phyloP scores from a whole-genome alignment of 53 echinoderm and acorn worm genomes.

The Temnopleurus reevesii region DNA sequence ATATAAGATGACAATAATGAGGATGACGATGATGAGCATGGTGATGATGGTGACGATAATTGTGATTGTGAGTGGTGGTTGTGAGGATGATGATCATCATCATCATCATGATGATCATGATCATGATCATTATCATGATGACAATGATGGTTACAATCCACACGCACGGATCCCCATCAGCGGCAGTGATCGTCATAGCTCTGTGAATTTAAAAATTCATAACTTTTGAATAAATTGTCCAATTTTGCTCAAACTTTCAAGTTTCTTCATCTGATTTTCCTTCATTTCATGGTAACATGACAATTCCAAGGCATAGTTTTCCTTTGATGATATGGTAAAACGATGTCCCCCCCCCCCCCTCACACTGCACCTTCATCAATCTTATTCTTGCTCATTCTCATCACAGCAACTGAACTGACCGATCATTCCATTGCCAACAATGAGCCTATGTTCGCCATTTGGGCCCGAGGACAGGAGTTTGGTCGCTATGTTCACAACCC shows the following conservation, averaged over 20 bases:
- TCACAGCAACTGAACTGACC: conserved; percentile 65
- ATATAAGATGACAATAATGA: background rate
- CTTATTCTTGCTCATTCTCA: background rate
- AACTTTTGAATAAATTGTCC: too few species aligned
- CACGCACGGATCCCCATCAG: too few species aligned
- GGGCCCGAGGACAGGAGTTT: conserved; percentile 88
- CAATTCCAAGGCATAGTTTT: background rate
- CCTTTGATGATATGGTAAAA: too few species aligned
- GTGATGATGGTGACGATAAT: background rate
- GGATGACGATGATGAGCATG: background rate
- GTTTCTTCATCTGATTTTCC: too few species aligned
- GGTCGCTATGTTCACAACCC: conserved; percentile 78
- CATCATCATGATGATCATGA: background rate
- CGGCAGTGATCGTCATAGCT: too few species aligned
- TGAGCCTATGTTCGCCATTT: conserved; percentile 74
- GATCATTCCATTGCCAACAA: conserved; percentile 73
- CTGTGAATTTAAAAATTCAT: too few species aligned
- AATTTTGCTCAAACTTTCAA: too few species aligned
- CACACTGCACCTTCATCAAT: background rate
- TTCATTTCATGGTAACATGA: too few species aligned
- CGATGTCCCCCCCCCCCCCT: background rate
- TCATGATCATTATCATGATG: background rate
- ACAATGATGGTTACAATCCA: background rate
- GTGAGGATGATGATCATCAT: background rate
- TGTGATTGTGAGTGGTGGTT: conserved; percentile 1